Evolutionary conservation across 2,888 invertebrate genomes (phyloP).

Genomic region (Oligia latruncula): DNA sequence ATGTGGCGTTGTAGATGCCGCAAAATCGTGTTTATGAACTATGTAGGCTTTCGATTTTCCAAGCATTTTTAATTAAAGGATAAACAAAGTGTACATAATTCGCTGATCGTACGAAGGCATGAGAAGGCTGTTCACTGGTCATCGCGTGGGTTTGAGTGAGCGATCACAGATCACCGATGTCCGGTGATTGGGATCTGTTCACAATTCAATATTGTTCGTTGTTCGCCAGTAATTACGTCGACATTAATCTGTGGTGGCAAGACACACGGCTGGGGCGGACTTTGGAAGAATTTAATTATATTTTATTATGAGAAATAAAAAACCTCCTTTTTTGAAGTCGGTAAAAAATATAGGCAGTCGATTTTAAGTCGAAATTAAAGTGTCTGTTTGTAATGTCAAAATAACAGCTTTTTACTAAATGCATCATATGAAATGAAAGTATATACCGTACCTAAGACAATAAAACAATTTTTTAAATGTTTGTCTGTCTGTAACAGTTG

Average conservation of each 20-base stretch:
- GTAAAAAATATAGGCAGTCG: background rate
- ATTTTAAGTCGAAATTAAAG: background rate
- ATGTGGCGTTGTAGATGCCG: too few species aligned
- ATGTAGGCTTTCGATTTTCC: background rate
- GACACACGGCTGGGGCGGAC: conserved; percentile 34
- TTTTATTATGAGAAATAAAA: background rate
- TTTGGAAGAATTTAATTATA: background rate
- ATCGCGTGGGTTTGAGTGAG: conserved; percentile 17
- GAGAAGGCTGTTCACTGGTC: background rate
- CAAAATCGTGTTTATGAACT: background rate
- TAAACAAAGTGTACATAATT: background rate
- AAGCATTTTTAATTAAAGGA: background rate
- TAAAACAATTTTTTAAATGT: too few species aligned
- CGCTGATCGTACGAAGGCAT: background rate
- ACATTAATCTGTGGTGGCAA: conserved; percentile 54
- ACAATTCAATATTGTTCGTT: conserved; percentile 66
- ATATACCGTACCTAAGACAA: too few species aligned
- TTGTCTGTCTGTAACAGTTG: too few species aligned
- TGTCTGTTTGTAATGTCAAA: too few species aligned
- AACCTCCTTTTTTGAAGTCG: too few species aligned
- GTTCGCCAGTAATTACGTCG: conserved; percentile 64
- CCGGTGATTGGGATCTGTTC: conserved; percentile 52
- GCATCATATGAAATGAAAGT: too few species aligned
- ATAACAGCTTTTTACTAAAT: too few species aligned
- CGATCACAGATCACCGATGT: conserved; percentile 56